Evolutionary conservation across 2,888 invertebrate species (phyloP), one percentile per base, ranked within the genome.

Genomic region (Latheticus oryzae): DNA sequence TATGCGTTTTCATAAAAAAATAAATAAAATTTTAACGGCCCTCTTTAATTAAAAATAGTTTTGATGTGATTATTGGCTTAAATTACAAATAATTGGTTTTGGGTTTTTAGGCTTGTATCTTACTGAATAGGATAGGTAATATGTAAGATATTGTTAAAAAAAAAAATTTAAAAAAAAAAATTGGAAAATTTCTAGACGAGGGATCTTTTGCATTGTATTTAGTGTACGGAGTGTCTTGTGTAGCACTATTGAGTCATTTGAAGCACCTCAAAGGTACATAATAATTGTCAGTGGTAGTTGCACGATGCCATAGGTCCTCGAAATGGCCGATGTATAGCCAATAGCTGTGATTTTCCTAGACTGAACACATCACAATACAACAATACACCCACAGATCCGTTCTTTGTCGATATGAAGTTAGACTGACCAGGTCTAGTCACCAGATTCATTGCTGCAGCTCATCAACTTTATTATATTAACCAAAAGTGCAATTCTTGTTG

Each of bases 271-370:
- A 65, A 64, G 66, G 69, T 70, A 67, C 62, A 43, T 48, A 28
- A 28, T 28, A 33, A 61, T 61, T 51, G 43, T 54, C 61, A 62
- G 61, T 67, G 64, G 65, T 69, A 68, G 65, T 70, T 71, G 72
- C 73, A 72, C 73, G 60, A 67, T 70, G 71, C 72, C 72, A 69
- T 71, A 66, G 66, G 62, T 58, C 56, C 58, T 51, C 60, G 38
- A 33, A 42, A 52, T 60, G 65, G 57, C 61, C 55, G 42, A 70
- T 69, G 63, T 65, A 59, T 73, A 74, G 75, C 77, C 83, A n/a
- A 84, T 83, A 84, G 84, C 85, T 85, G 85, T 85, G 85, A 85
- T 85, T 67, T 66, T 66, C 66, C 54, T 68, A 69, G 69, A 69
- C 69, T 69, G 68, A 67, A 71, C 73, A 73, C 74, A 70, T 68